Conservation (phyloP, 2,113 vertebrate species). For the Channa maculata region DNA sequence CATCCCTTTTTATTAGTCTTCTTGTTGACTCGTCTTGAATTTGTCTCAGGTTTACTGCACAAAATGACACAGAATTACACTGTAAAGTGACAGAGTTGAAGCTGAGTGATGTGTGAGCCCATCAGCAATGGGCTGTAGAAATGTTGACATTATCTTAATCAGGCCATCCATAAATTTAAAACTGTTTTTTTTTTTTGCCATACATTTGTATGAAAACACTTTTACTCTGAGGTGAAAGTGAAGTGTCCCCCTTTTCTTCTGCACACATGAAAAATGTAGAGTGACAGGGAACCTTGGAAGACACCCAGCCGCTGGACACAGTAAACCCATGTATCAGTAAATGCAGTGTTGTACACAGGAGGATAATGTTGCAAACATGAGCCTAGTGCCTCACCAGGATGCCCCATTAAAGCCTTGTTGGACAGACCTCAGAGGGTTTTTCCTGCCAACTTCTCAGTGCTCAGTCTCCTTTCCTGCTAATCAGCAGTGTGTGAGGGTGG, state of each 20-base stretch:
- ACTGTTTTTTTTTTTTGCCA: neutral
- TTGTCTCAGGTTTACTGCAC: neutral
- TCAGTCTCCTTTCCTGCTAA: slow-evolving; percentile 54
- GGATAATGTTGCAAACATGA: slow-evolving; percentile 49
- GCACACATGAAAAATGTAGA: neutral
- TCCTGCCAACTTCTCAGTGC: slow-evolving; percentile 26
- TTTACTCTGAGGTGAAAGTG: neutral
- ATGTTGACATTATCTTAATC: no score
- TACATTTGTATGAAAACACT: neutral
- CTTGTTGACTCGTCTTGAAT: no score
- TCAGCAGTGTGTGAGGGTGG: slow-evolving; percentile 25
- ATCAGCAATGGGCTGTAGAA: no score
- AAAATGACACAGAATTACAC: neutral
- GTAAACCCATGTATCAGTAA: slow-evolving; percentile 20
- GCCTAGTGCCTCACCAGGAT: slow-evolving; percentile 37
- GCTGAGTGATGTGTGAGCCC: no score
- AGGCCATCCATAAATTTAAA: no score
- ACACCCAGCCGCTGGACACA: slow-evolving; percentile 13
- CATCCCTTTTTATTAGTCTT: slow-evolving; percentile 15
- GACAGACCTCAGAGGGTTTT: slow-evolving; percentile 39
- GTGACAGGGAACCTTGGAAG: slow-evolving; percentile 16
- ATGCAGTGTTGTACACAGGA: slow-evolving; percentile 35
- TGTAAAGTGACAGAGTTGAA: neutral
- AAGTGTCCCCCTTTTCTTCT: neutral
- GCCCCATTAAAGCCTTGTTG: slow-evolving; percentile 46